Percentiles rank a stretch among this genome's conserved stretches.
Evolutionary conservation across 2,797 vertebrate species (phyloP).

Genomic region (Intellagama lesueurii): DNA sequence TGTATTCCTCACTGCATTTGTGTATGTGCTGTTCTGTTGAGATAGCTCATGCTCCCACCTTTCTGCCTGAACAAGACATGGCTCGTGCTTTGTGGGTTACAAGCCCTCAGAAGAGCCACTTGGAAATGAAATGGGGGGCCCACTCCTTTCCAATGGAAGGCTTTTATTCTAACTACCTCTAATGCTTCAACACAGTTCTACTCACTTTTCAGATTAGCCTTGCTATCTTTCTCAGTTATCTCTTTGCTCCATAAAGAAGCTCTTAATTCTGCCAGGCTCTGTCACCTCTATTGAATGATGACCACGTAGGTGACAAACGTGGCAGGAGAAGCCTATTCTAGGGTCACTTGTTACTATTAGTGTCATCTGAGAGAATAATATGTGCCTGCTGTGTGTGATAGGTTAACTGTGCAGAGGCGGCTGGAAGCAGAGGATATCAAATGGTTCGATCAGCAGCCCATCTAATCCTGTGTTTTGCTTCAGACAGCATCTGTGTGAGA

Average conservation of each 20-base stretch:
- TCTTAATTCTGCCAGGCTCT: constrained; percentile 18
- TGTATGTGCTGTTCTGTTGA: not conserved
- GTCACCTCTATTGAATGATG: constrained; percentile 29
- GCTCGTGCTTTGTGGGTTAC: not conserved
- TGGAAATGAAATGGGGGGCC: not conserved
- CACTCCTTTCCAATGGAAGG: no score
- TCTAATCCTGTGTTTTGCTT: not conserved
- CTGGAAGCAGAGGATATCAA: constrained; percentile 6
- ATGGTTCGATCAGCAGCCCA: not conserved
- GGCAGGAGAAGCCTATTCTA: constrained; percentile 44
- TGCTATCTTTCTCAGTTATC: constrained; percentile 30
- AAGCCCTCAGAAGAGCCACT: not conserved
- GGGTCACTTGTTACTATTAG: constrained; percentile 31
- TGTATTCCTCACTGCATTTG: constrained; percentile 23
- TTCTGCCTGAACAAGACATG: not conserved
- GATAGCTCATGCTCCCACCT: not conserved
- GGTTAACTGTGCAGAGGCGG: not conserved
- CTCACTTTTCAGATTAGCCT: constrained; percentile 19
- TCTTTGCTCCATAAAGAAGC: constrained; percentile 26
- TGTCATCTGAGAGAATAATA: constrained; percentile 18
- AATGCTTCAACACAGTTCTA: constrained; percentile 7
- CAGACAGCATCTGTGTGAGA: not conserved
- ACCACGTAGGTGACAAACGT: constrained; percentile 25
- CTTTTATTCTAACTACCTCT: not conserved
- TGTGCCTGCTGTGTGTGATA: not conserved